Conservation (phyloP, 2,113 vertebrate species). For the Pseudonaja textilis region DNA sequence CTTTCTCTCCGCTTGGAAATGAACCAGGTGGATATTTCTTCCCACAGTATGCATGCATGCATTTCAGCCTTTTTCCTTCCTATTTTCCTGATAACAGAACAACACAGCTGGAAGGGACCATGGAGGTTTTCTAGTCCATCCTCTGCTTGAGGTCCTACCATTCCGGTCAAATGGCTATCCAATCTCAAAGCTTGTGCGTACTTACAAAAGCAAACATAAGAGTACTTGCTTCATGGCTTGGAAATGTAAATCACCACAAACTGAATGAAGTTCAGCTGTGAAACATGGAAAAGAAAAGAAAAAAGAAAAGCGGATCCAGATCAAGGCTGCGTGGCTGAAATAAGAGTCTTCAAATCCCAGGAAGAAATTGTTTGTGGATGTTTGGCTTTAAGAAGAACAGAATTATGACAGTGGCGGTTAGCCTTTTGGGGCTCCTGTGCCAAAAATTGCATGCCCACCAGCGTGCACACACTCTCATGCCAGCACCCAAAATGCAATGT, state of each 20-base stretch:
- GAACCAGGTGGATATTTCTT: no score
- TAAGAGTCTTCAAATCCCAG: not conserved
- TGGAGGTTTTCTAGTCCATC: no score
- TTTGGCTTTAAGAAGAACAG: not conserved
- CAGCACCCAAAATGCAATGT: no score
- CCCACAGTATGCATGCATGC: no score
- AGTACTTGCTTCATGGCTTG: no score
- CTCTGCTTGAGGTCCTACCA: no score
- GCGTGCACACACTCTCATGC: no score
- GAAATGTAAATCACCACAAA: not conserved
- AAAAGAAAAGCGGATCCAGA: not conserved
- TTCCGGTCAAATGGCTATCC: no score
- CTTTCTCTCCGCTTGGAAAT: no score
- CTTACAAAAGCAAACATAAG: not conserved
- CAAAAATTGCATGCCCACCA: no score
- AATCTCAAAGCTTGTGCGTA: not conserved
- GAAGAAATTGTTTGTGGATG: not conserved
- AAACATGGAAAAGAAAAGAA: not conserved
- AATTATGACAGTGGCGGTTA: not conserved
- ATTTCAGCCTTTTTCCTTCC: not conserved
- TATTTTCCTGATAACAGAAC: not conserved
- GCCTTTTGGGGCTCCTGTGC: no score
- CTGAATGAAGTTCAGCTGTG: not conserved
- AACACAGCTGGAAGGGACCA: no score
- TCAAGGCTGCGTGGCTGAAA: not conserved